Conservation (phyloP, 2,113 vertebrate genomes). For the Baryphthengus martii region DNA sequence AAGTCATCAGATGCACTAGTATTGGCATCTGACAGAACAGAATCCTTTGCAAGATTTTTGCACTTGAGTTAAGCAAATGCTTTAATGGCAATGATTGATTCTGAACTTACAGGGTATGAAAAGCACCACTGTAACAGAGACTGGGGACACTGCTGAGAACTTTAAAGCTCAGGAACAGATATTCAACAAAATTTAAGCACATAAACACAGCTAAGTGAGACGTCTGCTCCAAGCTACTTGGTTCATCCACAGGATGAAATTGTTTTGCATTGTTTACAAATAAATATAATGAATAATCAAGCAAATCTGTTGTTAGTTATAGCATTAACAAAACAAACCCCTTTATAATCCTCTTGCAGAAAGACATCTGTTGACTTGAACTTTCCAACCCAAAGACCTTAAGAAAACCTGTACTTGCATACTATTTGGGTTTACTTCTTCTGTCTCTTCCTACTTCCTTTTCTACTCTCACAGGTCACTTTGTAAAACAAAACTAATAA, state of each 20-base stretch:
- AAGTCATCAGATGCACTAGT: background rate
- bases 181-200: background rate
- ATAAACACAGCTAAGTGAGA: background rate
- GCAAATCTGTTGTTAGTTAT: background rate
- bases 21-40: background rate
- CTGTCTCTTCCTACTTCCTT: background rate
- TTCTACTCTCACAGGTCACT: background rate
- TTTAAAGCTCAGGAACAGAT: background rate
- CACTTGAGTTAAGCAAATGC: background rate
- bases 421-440: constrained; percentile 7
- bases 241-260: background rate
- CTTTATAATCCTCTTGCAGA: background rate
- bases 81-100: background rate
- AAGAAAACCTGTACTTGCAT: background rate
- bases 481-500: background rate
- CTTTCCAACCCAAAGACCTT: background rate
- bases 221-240: constrained; percentile 4
- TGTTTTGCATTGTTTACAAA: constrained; percentile 4
- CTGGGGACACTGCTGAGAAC: background rate
- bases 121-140: background rate
- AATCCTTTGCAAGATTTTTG: background rate
- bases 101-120: background rate
- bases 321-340: background rate
- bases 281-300: background rate
- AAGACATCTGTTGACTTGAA: constrained; percentile 6